These are phyloP conservation scores for Neocrepidodera transversa DNA, from an alignment of 2,888 invertebrate species.

Conservation along the genomic window DNA sequence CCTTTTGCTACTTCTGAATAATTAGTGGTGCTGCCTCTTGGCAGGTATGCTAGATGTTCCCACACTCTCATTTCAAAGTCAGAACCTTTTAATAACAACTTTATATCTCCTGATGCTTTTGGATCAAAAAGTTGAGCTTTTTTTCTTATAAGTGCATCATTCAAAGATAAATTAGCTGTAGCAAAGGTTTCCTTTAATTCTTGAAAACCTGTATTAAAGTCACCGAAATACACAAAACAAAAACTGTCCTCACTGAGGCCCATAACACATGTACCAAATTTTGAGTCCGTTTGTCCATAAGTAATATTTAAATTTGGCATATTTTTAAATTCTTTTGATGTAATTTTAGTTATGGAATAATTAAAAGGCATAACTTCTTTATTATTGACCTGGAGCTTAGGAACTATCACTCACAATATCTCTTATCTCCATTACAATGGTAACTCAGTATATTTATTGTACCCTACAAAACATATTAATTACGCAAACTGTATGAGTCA, in stretches of 20 bases:
- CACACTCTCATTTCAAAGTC: slow-evolving; percentile 54
- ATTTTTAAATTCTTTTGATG: slow-evolving; percentile 39
- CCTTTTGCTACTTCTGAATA: slow-evolving; percentile 54
- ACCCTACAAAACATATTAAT: no score
- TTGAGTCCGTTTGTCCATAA: slow-evolving; percentile 43
- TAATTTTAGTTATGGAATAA: slow-evolving; percentile 26
- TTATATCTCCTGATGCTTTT: slow-evolving; percentile 32
- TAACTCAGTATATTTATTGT: no score
- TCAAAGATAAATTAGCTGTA: slow-evolving; percentile 43
- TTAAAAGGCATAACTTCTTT: slow-evolving; percentile 12
- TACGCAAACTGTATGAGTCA: no score
- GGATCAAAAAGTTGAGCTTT: slow-evolving; percentile 35
- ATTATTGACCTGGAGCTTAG: no score
- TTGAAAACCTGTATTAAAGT: slow-evolving; percentile 33
- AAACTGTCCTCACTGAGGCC: slow-evolving; percentile 44
- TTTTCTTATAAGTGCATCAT: slow-evolving; percentile 39
- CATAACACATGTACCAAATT: slow-evolving; percentile 50
- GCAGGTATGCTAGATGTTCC: slow-evolving; percentile 51
- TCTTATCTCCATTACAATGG: no score
- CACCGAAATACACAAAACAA: slow-evolving; percentile 47
- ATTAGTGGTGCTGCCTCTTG: slow-evolving; percentile 51
- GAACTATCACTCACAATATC: no score
- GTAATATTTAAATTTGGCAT: slow-evolving; percentile 43
- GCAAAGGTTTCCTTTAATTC: slow-evolving; percentile 48
- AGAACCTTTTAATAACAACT: slow-evolving; percentile 52